Conservation (phyloP, 2,113 vertebrate genomes). For the Platichthys flesus region DNA sequence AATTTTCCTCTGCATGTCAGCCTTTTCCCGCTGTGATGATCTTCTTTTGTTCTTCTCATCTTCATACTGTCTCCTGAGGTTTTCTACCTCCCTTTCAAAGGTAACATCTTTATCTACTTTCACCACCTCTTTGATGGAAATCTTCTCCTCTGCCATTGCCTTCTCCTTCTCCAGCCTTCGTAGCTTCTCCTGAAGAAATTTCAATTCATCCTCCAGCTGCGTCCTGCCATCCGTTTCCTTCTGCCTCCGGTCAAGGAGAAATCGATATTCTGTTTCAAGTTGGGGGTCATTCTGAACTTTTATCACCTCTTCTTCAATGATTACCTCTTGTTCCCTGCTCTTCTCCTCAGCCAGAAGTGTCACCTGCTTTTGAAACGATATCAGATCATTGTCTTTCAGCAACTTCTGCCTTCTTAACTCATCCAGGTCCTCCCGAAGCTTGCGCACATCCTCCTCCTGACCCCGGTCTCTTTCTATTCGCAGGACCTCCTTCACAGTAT, state of each 20-base stretch:
- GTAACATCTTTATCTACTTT: conserved; percentile 92
- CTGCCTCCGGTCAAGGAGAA: conserved; percentile 86
- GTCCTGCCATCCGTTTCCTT: conserved; percentile 82
- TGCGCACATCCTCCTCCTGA: conserved; percentile 90
- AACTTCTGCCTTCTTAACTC: conserved; percentile 88
- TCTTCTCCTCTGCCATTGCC: conserved; percentile 93
- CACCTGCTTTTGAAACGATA: conserved; percentile 87
- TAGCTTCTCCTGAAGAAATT: conserved; percentile 91
- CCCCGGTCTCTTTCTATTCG: conserved; percentile 92
- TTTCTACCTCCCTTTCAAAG: conserved; percentile 88
- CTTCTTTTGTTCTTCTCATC: conserved; percentile 89
- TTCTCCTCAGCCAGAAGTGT: conserved; percentile 87
- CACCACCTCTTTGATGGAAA: conserved; percentile 94
- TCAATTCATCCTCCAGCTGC: conserved; percentile 91
- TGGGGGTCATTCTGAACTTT: conserved; percentile 95
- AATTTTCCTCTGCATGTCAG: conserved; percentile 90
- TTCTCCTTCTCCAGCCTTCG: conserved; percentile 92
- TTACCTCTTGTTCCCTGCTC: conserved; percentile 87
- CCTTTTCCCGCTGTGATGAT: conserved; percentile 85
- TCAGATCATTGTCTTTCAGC: conserved; percentile 87
- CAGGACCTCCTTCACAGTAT: conserved; percentile 94
- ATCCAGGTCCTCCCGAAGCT: conserved; percentile 90
- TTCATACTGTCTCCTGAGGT: conserved; percentile 88
- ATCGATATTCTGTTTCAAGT: conserved; percentile 88
- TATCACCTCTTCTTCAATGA: conserved; percentile 92